Evolutionary conservation across 2,888 invertebrate species (phyloP).

Genomic region (Lasiommata megera): DNA sequence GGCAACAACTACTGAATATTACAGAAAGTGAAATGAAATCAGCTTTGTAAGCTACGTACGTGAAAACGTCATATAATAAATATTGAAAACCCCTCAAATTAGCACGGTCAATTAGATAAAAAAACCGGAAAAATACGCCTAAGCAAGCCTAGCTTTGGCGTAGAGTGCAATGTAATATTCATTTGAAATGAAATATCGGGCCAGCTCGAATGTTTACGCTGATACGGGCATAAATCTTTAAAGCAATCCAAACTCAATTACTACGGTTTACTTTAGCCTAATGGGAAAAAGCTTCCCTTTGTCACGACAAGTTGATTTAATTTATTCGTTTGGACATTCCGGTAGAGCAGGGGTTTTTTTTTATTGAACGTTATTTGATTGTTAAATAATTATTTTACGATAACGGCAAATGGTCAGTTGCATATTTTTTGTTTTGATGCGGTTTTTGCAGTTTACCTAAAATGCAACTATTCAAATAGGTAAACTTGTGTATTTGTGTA

Average conservation of each 20-base stretch:
- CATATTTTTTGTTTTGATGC: no score
- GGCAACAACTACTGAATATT: no score
- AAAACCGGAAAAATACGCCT: neutral
- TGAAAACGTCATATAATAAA: neutral
- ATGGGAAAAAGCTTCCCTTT: conserved; percentile 67
- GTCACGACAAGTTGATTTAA: conserved; percentile 59
- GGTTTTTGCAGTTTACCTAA: no score
- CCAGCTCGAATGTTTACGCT: conserved; percentile 51
- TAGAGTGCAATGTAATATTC: conserved; percentile 19
- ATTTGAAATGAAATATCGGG: conserved; percentile 55
- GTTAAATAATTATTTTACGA: neutral
- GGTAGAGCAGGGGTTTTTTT: conserved; percentile 18
- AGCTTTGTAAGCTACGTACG: no score
- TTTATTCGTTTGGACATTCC: conserved; percentile 51
- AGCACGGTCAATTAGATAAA: neutral
- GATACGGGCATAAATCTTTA: conserved; percentile 67
- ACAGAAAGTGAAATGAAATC: neutral
- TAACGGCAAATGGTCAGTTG: neutral
- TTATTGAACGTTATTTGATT: conserved; percentile 7
- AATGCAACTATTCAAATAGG: no score
- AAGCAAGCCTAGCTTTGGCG: neutral
- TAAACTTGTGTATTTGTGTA: no score
- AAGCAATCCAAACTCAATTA: conserved; percentile 77
- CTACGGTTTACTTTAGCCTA: conserved; percentile 68
- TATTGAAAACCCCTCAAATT: conserved; percentile 1